Conservation (phyloP, 2,797 vertebrate species). For the Urosaurus nigricauda region DNA sequence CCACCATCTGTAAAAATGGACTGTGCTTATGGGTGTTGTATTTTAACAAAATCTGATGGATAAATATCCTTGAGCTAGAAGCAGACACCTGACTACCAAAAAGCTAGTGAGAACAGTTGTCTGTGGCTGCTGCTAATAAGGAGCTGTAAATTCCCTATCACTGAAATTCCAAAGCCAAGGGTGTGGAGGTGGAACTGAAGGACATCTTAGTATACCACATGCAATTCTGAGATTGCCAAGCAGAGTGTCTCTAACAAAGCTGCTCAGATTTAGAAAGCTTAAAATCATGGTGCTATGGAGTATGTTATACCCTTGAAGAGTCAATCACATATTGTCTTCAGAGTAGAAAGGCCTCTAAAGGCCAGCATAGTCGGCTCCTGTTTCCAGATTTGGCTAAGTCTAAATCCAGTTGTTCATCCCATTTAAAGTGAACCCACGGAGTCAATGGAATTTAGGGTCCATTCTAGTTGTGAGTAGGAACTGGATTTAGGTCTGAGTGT, state of each 20-base stretch:
- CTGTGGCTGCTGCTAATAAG: neutral
- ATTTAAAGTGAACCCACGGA: too few relatives aligned
- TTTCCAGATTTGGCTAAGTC: neutral
- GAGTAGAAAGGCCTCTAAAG: neutral
- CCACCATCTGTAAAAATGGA: neutral
- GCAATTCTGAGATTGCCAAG: neutral
- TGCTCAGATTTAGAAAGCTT: neutral
- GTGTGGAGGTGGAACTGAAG: neutral
- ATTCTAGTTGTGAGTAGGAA: too few relatives aligned
- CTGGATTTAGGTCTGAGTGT: neutral
- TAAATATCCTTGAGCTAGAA: neutral
- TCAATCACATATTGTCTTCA: neutral
- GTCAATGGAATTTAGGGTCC: too few relatives aligned
- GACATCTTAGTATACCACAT: neutral
- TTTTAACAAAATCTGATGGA: neutral
- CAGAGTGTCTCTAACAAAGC: neutral
- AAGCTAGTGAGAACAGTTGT: neutral
- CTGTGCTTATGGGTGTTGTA: neutral
- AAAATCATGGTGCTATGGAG: neutral
- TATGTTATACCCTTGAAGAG: neutral
- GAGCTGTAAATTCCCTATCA: neutral
- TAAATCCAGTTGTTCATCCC: too few relatives aligned
- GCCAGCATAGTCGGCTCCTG: neutral
- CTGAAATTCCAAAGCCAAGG: neutral
- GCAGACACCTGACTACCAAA: neutral